phyloP scores from a whole-genome alignment of 2,797 vertebrate genomes.

The Sebastes nivosus region DNA sequence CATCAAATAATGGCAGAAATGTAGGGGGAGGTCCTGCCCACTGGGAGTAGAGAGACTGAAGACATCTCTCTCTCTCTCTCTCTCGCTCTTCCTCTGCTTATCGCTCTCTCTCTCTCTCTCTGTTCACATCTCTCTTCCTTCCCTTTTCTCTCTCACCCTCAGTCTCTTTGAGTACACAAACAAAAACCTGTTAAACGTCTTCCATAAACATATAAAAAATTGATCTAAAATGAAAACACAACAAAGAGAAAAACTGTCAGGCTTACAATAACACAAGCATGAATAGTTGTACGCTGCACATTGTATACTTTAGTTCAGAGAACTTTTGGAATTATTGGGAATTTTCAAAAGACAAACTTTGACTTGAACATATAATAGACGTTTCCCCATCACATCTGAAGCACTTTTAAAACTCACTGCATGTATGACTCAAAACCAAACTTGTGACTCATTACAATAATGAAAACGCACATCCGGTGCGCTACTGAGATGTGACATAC shows the following conservation, averaged over 20 bases:
- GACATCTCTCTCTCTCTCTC: constrained; percentile 68
- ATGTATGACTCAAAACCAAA: constrained; percentile 59
- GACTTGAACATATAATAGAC: constrained; percentile 15
- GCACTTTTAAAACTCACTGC: constrained; percentile 27
- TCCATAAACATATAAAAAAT: constrained; percentile 66
- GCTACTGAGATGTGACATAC: constrained; percentile 23
- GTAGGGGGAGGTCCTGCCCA: constrained; percentile 84
- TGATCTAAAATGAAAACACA: constrained; percentile 58
- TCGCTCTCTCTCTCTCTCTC: constrained; percentile 25
- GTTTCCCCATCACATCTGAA: constrained; percentile 1
- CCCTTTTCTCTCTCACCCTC: constrained; percentile 54
- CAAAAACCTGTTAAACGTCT: constrained; percentile 60
- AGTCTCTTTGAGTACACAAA: constrained; percentile 58
- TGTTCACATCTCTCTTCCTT: constrained; percentile 51
- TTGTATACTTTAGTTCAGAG: constrained; percentile 11
- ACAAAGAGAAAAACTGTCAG: constrained; percentile 32
- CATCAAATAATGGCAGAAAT: constrained; percentile 95
- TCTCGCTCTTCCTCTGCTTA: not conserved
- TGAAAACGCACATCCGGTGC: constrained; percentile 48
- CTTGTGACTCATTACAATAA: constrained; percentile 64
- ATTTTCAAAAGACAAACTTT: constrained; percentile 37
- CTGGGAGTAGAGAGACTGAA: constrained; percentile 80
- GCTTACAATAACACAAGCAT: constrained; percentile 13
- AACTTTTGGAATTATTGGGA: constrained; percentile 33
- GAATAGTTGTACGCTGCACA: constrained; percentile 1